Evolutionary conservation across 2,888 invertebrate species (phyloP).

Genomic region (Epistrophe grossulariae): DNA sequence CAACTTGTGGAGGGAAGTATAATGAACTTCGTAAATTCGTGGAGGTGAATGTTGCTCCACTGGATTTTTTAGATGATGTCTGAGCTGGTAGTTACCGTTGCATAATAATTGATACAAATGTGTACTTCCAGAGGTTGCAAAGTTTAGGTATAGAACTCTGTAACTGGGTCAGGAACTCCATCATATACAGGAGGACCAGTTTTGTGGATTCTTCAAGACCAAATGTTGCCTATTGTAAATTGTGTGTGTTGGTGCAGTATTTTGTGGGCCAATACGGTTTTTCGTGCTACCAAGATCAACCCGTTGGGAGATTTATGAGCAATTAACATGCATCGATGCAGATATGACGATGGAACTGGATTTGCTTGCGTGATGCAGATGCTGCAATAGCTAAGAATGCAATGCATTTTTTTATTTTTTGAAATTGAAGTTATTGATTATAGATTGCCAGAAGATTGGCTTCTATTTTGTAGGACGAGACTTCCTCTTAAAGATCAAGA

Average conservation of each 20-base stretch:
- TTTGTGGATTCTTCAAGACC: conserved; percentile 35
- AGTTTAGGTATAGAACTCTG: conserved; percentile 57
- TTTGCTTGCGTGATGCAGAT: conserved; percentile 3
- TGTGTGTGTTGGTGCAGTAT: neutral
- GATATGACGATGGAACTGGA: conserved; percentile 32
- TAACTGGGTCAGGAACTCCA: conserved; percentile 69
- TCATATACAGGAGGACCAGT: conserved; percentile 70
- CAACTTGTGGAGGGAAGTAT: conserved; percentile 38
- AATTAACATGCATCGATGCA: conserved; percentile 48
- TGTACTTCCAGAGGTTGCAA: conserved; percentile 31
- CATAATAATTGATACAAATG: conserved; percentile 68
- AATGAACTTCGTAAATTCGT: conserved; percentile 52
- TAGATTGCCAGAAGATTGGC: conserved; percentile 14
- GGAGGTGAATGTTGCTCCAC: conserved; percentile 71
- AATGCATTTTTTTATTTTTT: neutral
- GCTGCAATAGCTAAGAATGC: conserved; percentile 17
- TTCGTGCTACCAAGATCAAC: conserved; percentile 24
- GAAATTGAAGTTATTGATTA: conserved; percentile 27
- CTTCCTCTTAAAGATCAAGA: neutral
- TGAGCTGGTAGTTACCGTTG: conserved; percentile 59
- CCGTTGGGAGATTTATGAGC: conserved; percentile 56
- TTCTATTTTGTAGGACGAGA: conserved; percentile 1
- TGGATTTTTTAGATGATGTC: conserved; percentile 45
- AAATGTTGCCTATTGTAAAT: neutral
- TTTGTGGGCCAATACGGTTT: conserved; percentile 36